phyloP scores from a whole-genome alignment of 1,140 invertebrate species.

The Panagrolaimus sp. region DNA sequence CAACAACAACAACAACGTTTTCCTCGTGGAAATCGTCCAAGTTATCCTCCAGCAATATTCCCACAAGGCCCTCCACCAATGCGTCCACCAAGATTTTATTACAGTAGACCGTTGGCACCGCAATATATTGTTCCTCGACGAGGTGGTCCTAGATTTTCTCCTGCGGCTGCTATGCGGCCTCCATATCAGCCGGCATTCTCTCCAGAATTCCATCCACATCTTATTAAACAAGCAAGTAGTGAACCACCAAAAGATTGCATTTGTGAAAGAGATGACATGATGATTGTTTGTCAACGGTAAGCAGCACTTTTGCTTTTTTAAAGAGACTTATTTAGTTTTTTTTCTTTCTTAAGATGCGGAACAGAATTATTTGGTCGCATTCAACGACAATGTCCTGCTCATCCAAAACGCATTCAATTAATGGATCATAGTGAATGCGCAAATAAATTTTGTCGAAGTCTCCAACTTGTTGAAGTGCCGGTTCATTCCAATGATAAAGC shows the following conservation, averaged over 20 bases:
- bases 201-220: slow-evolving; percentile 12
- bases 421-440: slow-evolving; percentile 13
- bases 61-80: not conserved
- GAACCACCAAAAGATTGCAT: slow-evolving; percentile 15
- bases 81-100: slow-evolving; percentile 5
- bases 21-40: slow-evolving; percentile 8
- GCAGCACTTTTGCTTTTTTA: not conserved
- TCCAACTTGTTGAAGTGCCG: slow-evolving; percentile 14
- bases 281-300: slow-evolving; percentile 19
- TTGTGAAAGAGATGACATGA: slow-evolving; percentile 4
- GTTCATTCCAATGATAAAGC: not conserved
- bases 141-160: not conserved
- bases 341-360: not conserved
- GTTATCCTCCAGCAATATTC: not conserved
- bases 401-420: slow-evolving; percentile 8
- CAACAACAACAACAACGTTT: no score
- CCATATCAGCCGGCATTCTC: not conserved
- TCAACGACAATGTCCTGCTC: slow-evolving; percentile 5
- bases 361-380: slow-evolving; percentile 12
- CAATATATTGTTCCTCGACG: slow-evolving; percentile 10
- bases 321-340: not conserved
- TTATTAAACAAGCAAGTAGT: not conserved
- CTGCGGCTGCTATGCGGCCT: no score
- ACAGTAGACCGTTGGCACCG: slow-evolving; percentile 9
- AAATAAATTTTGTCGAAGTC: slow-evolving; percentile 9